Conservation (phyloP, 2,888 invertebrate genomes). For the Alitta virens region DNA sequence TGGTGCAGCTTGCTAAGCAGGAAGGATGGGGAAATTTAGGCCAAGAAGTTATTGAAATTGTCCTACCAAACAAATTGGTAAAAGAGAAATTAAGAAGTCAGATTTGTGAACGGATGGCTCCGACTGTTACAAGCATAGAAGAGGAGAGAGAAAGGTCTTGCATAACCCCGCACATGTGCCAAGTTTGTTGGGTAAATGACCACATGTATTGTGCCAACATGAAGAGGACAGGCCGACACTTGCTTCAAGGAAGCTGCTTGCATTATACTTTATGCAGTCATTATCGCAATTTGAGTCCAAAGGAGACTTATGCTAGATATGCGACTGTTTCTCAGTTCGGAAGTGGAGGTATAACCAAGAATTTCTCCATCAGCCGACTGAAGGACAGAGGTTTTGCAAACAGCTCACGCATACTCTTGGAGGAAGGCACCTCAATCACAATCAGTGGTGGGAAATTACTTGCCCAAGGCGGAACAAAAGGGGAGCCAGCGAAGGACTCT, state of each 20-base stretch:
- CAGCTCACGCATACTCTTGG: no score
- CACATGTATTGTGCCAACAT: conserved; percentile 30
- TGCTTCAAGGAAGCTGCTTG: conserved; percentile 20
- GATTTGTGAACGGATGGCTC: no score
- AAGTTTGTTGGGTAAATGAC: conserved; percentile 27
- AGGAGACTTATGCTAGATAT: background rate
- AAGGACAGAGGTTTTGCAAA: background rate
- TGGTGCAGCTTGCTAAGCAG: no score
- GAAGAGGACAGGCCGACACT: conserved; percentile 20
- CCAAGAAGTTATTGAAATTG: no score
- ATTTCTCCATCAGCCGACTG: background rate
- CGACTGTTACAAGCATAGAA: no score
- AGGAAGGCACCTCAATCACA: background rate
- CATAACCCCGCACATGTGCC: conserved; percentile 26
- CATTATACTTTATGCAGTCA: conserved; percentile 25
- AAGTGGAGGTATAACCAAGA: background rate
- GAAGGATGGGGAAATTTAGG: no score
- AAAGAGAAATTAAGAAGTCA: no score
- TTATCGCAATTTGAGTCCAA: conserved; percentile 12
- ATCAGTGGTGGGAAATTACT: background rate
- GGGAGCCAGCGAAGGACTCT: background rate
- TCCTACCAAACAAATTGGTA: no score
- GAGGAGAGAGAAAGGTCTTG: conserved; percentile 16
- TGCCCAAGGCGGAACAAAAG: background rate
- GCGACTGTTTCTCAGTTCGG: background rate